Percentiles rank a stretch among this genome's conserved stretches.
Evolutionary conservation across 2,888 invertebrate species (phyloP).

Genomic region (Cephus spinipes): DNA sequence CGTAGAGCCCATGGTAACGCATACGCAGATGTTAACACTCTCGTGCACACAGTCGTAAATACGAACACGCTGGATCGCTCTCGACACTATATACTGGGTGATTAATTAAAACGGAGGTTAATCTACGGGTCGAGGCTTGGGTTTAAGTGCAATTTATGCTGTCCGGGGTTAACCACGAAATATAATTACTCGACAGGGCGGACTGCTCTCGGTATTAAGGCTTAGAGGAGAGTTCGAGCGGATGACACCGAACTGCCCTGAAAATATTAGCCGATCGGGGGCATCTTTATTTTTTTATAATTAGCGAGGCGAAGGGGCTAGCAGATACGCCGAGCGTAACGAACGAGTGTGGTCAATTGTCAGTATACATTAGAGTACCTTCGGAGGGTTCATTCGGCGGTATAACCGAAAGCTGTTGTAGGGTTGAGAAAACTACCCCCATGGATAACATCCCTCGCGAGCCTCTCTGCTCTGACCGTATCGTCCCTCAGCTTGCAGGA

Average conservation of each 20-base stretch:
- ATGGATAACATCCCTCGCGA: background rate
- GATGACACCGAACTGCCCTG: background rate
- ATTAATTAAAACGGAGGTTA: slow-evolving; percentile 61
- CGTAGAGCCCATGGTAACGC: background rate
- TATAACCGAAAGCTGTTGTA: background rate
- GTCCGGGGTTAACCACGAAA: slow-evolving; percentile 50
- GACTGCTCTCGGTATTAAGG: background rate
- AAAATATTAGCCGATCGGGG: background rate
- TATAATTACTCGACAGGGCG: slow-evolving; percentile 5
- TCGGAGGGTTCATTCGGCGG: background rate
- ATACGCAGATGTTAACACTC: background rate
- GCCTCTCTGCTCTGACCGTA: too few species aligned
- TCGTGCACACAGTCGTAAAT: slow-evolving; percentile 19
- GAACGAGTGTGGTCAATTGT: background rate
- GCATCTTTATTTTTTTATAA: background rate
- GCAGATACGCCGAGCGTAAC: background rate
- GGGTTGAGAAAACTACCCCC: background rate
- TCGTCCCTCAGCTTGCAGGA: background rate
- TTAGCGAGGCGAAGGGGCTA: background rate
- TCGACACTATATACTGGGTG: slow-evolving; percentile 36
- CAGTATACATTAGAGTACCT: background rate
- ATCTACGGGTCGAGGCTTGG: slow-evolving; percentile 52
- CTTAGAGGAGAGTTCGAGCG: background rate
- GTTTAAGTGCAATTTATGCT: slow-evolving; percentile 51
- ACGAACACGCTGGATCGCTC: slow-evolving; percentile 1